Evolutionary conservation across 2,888 invertebrate genomes (phyloP).

Genomic region (Agriotes lineatus): DNA sequence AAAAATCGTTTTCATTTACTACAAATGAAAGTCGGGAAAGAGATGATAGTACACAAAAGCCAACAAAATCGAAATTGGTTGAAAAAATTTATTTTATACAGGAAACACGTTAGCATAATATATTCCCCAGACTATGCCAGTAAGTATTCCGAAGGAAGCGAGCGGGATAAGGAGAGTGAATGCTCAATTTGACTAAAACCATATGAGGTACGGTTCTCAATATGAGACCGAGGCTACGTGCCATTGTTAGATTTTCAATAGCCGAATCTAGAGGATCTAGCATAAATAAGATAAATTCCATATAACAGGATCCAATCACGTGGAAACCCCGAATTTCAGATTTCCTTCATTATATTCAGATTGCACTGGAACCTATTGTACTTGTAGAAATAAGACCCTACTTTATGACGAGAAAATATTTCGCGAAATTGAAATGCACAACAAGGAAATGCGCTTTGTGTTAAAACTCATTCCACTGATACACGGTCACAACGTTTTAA

Average conservation of each 20-base stretch:
- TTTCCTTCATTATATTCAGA: conserved; percentile 37
- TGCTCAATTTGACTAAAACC: conserved; percentile 47
- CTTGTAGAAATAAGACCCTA: conserved; percentile 24
- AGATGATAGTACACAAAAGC: background rate
- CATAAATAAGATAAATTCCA: conserved; percentile 38
- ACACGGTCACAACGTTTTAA: conserved; percentile 18
- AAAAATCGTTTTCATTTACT: too few relatives aligned
- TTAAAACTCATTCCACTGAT: conserved; percentile 18
- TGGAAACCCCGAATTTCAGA: conserved; percentile 37
- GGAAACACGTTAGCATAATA: conserved; percentile 3
- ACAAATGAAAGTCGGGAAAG: too few relatives aligned
- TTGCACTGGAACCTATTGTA: conserved; percentile 27
- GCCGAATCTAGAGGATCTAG: conserved; percentile 27
- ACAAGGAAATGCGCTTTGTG: conserved; percentile 21
- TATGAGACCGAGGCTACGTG: conserved; percentile 23
- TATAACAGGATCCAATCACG: conserved; percentile 43
- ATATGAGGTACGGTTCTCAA: conserved; percentile 40
- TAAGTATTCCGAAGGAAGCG: conserved; percentile 2
- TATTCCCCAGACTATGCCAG: background rate
- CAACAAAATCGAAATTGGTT: background rate
- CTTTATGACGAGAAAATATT: conserved; percentile 29
- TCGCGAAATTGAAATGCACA: conserved; percentile 24
- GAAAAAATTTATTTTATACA: background rate
- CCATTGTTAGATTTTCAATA: conserved; percentile 39
- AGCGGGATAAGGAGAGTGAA: conserved; percentile 26